Evolutionary conservation across 2,797 vertebrate species (phyloP).

Genomic region (Microctenopoma stevenorrisi): DNA sequence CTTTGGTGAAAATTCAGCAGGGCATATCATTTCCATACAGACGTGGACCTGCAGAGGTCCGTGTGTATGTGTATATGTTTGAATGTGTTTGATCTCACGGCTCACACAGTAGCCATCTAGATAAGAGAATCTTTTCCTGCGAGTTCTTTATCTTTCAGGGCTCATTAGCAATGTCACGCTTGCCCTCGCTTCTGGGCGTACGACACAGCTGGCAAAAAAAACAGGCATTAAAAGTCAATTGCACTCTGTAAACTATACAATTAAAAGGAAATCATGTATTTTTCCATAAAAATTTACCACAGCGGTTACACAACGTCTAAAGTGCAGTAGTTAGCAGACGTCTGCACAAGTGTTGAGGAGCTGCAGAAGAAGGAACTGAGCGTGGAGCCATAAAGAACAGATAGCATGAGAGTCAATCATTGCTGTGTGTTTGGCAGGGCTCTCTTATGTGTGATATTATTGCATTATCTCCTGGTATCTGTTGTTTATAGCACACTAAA

Average conservation of each 20-base stretch:
- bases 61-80: slow-evolving; percentile 30
- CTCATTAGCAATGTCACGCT: slow-evolving; percentile 66
- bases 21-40: slow-evolving; percentile 41
- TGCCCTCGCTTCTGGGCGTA: slow-evolving; percentile 40
- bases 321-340: slow-evolving; percentile 56
- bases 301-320: slow-evolving; percentile 65
- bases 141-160: slow-evolving; percentile 69
- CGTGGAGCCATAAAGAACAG: slow-evolving; percentile 52
- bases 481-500: slow-evolving; percentile 72
- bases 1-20: slow-evolving; percentile 11
- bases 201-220: slow-evolving; percentile 18
- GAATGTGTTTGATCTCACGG: slow-evolving; percentile 63
- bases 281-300: slow-evolving; percentile 42
- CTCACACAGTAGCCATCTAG: slow-evolving; percentile 76
- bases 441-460: slow-evolving; percentile 69
- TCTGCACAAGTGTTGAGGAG: slow-evolving; percentile 37
- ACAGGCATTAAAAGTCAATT: slow-evolving; percentile 38
- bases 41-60: slow-evolving; percentile 22
- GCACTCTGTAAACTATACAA: slow-evolving; percentile 45
- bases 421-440: slow-evolving; percentile 65
- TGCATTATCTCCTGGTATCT: slow-evolving; percentile 66
- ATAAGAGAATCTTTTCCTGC: slow-evolving; percentile 77
- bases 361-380: slow-evolving; percentile 24
- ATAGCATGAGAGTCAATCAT: slow-evolving; percentile 74
- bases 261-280: slow-evolving; percentile 64